Evolutionary conservation across 2,113 vertebrate genomes (phyloP).

Genomic region (Lophura nycthemera): DNA sequence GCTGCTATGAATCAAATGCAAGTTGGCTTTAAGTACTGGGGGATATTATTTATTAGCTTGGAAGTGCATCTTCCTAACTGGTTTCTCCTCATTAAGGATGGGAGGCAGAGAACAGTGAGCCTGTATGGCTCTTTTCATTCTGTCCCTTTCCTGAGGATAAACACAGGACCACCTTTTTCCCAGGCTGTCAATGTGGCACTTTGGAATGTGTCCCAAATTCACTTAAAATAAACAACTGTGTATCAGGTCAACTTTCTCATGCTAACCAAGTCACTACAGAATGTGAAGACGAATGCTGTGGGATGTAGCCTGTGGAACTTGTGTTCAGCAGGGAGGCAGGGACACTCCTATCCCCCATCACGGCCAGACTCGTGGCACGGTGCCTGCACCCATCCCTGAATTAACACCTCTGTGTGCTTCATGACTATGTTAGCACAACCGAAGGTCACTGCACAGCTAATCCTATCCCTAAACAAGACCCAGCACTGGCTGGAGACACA

Average conservation of each 20-base stretch:
- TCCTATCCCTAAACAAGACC: neutral
- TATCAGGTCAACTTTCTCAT: neutral
- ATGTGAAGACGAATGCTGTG: neutral
- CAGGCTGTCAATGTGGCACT: constrained; percentile 13
- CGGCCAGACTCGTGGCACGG: neutral
- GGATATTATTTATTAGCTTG: neutral
- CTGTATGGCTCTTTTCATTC: neutral
- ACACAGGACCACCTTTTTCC: neutral
- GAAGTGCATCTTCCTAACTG: neutral
- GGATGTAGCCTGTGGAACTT: neutral
- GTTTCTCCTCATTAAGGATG: fast-evolving
- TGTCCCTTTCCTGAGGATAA: neutral
- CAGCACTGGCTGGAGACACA: fast-evolving
- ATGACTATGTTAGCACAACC: neutral
- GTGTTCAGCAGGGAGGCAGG: neutral
- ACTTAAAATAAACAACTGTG: neutral
- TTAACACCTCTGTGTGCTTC: neutral
- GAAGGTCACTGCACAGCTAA: neutral
- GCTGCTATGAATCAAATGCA: neutral
- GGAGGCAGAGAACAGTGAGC: neutral
- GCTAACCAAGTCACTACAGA: neutral
- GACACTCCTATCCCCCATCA: neutral
- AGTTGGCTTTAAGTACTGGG: neutral
- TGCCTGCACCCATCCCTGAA: neutral
- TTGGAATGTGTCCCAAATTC: neutral